Evolutionary conservation across 2,113 vertebrate species (phyloP).

Genomic region (Oreochromis aureus): DNA sequence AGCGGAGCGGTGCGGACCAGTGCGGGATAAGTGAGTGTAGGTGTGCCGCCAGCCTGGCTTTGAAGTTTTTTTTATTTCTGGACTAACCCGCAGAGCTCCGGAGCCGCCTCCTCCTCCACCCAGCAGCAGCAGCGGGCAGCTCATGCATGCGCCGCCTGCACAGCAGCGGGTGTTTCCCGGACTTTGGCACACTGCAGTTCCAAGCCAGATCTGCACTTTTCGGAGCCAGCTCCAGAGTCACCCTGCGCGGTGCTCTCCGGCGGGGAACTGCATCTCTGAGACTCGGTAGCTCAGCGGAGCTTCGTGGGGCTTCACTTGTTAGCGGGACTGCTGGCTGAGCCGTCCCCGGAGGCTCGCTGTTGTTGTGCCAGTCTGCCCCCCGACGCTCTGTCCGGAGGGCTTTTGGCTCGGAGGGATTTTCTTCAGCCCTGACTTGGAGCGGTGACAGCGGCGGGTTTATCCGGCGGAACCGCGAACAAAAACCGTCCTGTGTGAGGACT

Average conservation of each 20-base stretch:
- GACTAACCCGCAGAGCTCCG: not conserved
- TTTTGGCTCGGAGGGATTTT: constrained; percentile 10
- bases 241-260: constrained; percentile 19
- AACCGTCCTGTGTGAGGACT: not conserved
- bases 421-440: not conserved
- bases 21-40: constrained; percentile 12
- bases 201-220: not conserved
- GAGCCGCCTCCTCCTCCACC: not conserved
- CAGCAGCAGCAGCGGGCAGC: not conserved
- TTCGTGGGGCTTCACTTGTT: accelerated
- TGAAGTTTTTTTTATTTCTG: not conserved
- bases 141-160: not conserved
- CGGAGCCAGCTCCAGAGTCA: not conserved
- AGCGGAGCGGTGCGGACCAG: not conserved
- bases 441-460: not conserved
- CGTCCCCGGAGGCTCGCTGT: not conserved
- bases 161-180: not conserved
- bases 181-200: not conserved
- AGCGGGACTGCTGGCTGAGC: not conserved
- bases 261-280: not conserved
- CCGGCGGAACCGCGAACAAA: not conserved
- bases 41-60: constrained; percentile 15
- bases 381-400: not conserved
- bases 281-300: not conserved
- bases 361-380: not conserved